A percentile compares a stretch with the other conserved stretches of the same genome.
These are phyloP conservation scores for Seriola aureovittata DNA, from an alignment of 2,113 vertebrate species.

Conservation along the genomic window DNA sequence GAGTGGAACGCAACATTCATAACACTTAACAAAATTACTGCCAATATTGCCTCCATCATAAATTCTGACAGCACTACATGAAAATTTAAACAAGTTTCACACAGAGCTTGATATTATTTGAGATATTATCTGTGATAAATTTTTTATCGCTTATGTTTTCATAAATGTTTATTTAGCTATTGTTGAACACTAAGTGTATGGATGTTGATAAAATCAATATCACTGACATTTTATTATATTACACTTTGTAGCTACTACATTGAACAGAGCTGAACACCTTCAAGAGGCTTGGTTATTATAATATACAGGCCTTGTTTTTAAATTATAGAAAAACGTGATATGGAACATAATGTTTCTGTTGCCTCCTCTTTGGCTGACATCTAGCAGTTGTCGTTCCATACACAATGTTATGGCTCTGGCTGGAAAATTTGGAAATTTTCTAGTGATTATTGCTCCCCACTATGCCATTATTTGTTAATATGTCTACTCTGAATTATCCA, in stretches of 20 bases:
- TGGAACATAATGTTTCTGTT: background rate
- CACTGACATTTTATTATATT: background rate
- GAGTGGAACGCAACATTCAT: conserved; percentile 44
- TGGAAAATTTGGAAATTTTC: background rate
- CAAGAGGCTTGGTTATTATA: background rate
- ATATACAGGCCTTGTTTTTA: background rate
- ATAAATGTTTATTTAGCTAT: conserved; percentile 26
- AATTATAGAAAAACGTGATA: background rate
- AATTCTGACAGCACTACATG: conserved; percentile 27
- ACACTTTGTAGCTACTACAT: background rate
- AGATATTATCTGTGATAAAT: conserved; percentile 11
- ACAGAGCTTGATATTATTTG: background rate
- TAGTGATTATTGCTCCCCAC: background rate
- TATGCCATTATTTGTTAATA: background rate
- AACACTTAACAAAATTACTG: conserved; percentile 50
- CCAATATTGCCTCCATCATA: conserved; percentile 34
- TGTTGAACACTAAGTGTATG: conserved; percentile 9
- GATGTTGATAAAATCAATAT: conserved; percentile 27
- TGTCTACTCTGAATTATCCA: background rate
- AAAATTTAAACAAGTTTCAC: conserved; percentile 7
- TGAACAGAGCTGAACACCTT: background rate
- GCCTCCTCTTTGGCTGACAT: background rate
- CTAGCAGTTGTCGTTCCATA: background rate
- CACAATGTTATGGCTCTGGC: background rate
- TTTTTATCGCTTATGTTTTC: background rate